phyloP scores from a whole-genome alignment of 2,797 vertebrate genomes.

The Urosaurus nigricauda region DNA sequence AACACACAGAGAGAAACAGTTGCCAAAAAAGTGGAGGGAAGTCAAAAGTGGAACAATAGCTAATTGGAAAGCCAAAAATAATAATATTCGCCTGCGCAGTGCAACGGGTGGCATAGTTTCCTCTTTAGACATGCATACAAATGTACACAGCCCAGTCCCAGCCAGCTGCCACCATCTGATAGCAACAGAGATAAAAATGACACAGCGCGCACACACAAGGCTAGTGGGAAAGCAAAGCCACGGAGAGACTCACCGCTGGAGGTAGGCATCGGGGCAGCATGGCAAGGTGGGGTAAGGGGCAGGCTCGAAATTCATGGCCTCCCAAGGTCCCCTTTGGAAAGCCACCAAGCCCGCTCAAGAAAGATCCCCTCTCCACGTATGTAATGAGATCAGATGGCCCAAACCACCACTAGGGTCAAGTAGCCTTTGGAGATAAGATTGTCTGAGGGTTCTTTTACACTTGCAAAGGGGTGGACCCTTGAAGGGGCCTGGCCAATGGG shows the following conservation, averaged over 20 bases:
- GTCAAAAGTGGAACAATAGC: slow-evolving; percentile 72
- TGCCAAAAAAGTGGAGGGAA: slow-evolving; percentile 69
- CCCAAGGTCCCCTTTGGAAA: slow-evolving; percentile 71
- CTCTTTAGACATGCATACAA: not conserved
- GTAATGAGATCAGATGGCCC: slow-evolving; percentile 77
- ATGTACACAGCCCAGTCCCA: slow-evolving; percentile 32
- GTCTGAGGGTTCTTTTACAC: slow-evolving; percentile 88
- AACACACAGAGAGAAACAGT: slow-evolving; percentile 31
- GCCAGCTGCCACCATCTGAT: slow-evolving; percentile 65
- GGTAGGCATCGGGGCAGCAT: slow-evolving; percentile 92
- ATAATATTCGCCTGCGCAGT: slow-evolving; percentile 70
- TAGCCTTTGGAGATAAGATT: slow-evolving; percentile 87
- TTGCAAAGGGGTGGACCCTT: slow-evolving; percentile 87
- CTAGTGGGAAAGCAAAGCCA: slow-evolving; percentile 58
- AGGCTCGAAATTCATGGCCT: slow-evolving; percentile 89
- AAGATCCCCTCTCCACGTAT: slow-evolving; percentile 66
- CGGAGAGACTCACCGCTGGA: slow-evolving; percentile 91
- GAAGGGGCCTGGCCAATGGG: slow-evolving; percentile 88
- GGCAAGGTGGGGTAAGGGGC: slow-evolving; percentile 89
- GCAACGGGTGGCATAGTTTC: slow-evolving; percentile 65
- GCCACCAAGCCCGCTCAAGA: slow-evolving; percentile 74
- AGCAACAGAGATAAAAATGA: slow-evolving; percentile 68
- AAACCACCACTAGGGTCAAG: slow-evolving; percentile 84
- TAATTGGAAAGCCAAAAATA: slow-evolving; percentile 73
- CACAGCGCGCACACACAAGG: slow-evolving; percentile 52